Percentiles rank a stretch among this genome's conserved stretches.
Conservation (phyloP, 2,888 invertebrate species). For the Punctoribates punctum region DNA sequence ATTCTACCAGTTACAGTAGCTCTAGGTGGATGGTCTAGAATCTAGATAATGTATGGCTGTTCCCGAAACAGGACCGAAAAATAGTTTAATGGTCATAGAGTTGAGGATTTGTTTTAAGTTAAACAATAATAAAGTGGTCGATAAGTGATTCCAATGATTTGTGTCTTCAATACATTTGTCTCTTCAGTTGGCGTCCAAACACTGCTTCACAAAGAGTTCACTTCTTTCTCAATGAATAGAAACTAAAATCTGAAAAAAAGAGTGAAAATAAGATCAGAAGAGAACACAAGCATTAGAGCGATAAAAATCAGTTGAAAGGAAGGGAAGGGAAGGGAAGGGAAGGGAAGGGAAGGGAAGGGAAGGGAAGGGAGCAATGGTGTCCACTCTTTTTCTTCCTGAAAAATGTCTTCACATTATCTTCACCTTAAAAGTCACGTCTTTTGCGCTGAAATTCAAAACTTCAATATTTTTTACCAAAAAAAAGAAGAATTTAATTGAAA, state of each 20-base stretch:
- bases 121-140: slow-evolving; percentile 13
- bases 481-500: not conserved
- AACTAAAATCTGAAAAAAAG: slow-evolving; percentile 6
- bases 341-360: not conserved
- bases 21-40: too few relatives aligned
- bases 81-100: slow-evolving; percentile 4
- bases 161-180: not conserved
- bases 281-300: not conserved
- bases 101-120: not conserved
- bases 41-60: too few relatives aligned
- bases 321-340: not conserved
- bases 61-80: not conserved
- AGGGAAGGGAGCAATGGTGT: not conserved
- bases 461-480: not conserved
- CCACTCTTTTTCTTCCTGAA: not conserved
- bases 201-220: not conserved
- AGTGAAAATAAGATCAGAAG: not conserved
- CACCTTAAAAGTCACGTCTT: not conserved
- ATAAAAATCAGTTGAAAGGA: not conserved
- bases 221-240: not conserved
- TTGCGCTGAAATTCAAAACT: not conserved
- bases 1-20: too few relatives aligned
- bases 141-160: not conserved
- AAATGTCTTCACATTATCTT: not conserved
- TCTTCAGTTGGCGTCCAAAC: not conserved